These are phyloP conservation scores for Argyrosomus regius DNA, from an alignment of 2,797 vertebrate species.

Conservation along the genomic window DNA sequence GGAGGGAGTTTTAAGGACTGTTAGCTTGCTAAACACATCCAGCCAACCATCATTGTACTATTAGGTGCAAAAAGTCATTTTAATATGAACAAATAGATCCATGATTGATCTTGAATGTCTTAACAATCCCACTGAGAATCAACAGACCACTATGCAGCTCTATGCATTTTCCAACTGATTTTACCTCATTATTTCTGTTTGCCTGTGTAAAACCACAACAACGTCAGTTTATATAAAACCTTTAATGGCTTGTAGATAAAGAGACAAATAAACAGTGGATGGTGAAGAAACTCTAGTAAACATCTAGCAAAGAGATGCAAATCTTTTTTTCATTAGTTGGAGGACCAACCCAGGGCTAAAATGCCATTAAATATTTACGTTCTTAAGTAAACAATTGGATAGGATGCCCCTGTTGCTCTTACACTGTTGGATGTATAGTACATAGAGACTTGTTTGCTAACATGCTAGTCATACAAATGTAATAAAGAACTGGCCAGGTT, in stretches of 20 bases:
- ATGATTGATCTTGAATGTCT: conserved; percentile 15
- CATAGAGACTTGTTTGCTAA: background rate
- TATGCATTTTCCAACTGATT: background rate
- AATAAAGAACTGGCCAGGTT: background rate
- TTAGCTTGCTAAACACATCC: conserved; percentile 6
- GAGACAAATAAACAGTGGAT: background rate
- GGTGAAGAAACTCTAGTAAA: background rate
- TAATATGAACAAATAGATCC: conserved; percentile 10
- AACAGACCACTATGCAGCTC: background rate
- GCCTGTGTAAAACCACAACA: conserved; percentile 5
- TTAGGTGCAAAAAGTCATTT: background rate
- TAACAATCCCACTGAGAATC: conserved; percentile 20
- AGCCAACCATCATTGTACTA: conserved; percentile 1
- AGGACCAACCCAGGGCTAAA: background rate
- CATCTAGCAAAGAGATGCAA: background rate
- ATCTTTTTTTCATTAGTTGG: background rate
- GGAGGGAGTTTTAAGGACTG: background rate
- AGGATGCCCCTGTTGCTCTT: background rate
- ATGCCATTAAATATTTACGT: background rate
- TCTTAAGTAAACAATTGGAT: background rate
- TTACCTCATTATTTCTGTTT: conserved; percentile 25
- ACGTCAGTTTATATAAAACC: background rate
- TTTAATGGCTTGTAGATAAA: background rate
- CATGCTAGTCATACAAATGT: background rate
- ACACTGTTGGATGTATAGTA: background rate